These are phyloP conservation scores for Epinotia brunnichana DNA, from an alignment of 2,888 invertebrate genomes.

Conservation along the genomic window DNA sequence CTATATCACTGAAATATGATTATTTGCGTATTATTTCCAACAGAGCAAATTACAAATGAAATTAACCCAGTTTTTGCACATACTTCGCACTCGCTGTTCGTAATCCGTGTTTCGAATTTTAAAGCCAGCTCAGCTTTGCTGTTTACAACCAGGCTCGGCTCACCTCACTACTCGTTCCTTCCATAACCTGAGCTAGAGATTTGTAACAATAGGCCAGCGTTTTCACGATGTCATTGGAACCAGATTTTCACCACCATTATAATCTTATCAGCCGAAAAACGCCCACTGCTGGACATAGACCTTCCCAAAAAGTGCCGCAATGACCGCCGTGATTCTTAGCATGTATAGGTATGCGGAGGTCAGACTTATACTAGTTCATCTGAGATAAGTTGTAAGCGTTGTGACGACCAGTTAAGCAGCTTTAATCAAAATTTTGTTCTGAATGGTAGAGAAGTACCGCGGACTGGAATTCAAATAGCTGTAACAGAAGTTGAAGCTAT, in stretches of 20 bases:
- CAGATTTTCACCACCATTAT: no score
- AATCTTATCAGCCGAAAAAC: no score
- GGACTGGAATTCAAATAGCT: slow-evolving; percentile 1
- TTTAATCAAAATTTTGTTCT: slow-evolving; percentile 17
- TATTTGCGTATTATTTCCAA: slow-evolving; percentile 10
- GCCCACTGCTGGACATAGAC: no score
- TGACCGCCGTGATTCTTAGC: no score
- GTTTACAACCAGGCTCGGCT: neutral
- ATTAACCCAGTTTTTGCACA: slow-evolving; percentile 18
- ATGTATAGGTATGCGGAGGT: no score
- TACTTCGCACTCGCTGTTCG: slow-evolving; percentile 13
- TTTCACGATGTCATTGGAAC: no score
- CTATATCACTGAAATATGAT: neutral
- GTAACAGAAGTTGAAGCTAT: neutral
- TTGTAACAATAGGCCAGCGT: no score
- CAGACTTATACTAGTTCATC: no score
- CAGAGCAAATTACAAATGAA: slow-evolving; percentile 18
- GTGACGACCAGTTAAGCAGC: neutral
- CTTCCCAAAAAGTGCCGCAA: no score
- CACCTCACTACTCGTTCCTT: neutral
- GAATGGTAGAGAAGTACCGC: slow-evolving; percentile 1
- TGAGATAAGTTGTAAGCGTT: neutral
- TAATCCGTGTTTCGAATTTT: slow-evolving; percentile 21
- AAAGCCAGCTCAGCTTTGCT: slow-evolving; percentile 10
- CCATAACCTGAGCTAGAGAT: no score